Base-by-base conservation (phyloP, 2,888 invertebrate genomes). In the Tryphoninae sp. region DNA sequence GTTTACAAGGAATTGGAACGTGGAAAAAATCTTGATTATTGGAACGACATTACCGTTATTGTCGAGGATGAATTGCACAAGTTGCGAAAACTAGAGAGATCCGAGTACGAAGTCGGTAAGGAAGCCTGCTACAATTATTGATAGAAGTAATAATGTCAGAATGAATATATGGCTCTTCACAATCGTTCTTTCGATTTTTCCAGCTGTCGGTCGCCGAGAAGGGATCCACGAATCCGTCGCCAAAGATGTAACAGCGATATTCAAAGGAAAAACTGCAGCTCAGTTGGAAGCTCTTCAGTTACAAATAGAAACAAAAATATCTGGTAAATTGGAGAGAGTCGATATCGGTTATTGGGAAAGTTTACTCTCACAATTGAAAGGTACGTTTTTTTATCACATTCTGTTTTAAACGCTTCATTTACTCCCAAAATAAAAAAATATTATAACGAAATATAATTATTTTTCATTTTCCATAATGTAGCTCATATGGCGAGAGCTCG, bases 281-380 rank as follows among this genome's bases (percentile, higher is more conserved):
- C 98, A 99, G 92, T 93, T 99, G 84, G 95, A 95, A 86, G 95
- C 96, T 75, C 93, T 99, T 85, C 97, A 97, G 89, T 92, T 93
- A 33, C 96, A 97, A 91, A 98, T 99, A 88, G 97, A 97, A 92
- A 93, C 93, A 16, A 99, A 98, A 93, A 96, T 99, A 81, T 94
- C 94, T 86, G 96, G 96, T 0, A 95, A 96, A 83, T 95, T 95
- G 61, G 98, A 97, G 92, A 98, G 98, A 16, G 96, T 98, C 62
- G 99, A 99, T 93, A 96, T 99, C 83, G 97, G 98, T 62, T 99
- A 99, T 92, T 99, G 99, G 99, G 99, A 99, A 93, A 97, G 97
- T 65, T 93, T 99, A 84, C 93, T 98, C 49, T 97, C 97, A n/a
- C 98, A 98, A 91, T 93, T 99, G 9, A 98, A 98, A 93, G 95